Evolutionary conservation across 1,140 invertebrate species (phyloP), one percentile per base, ranked within the genome.

Genomic region (Vanessa tameamea): DNA sequence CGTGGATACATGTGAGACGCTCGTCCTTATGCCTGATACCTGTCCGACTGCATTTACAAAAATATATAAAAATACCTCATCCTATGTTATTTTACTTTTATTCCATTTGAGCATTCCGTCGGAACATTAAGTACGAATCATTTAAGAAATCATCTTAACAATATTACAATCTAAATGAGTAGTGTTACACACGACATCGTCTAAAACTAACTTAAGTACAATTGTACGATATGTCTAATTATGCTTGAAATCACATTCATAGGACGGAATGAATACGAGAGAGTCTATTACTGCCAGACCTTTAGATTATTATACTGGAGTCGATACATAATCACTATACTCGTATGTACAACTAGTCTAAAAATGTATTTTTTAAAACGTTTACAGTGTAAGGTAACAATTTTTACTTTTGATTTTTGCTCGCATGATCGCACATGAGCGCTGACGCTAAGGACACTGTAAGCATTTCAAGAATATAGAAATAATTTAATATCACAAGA

Each of bases 31-130:
- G 59, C 53, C 53, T 66, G 70, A 53, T 75, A 63, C 37, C 7
- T 69, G 71, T 64, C 47, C 53, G 37, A 48, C 51, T 64, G 64
- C 68, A 71, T 59, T 63, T 75, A 69, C 61, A 63, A 71, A 75
- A 67, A 67, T 66, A 67, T 67, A 71, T 65, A 75, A 71, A 75
- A 75, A 71, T 73, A 73, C 51, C 63, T 66, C 64, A 66, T 57
- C 50, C 23, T 64, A 43, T 37, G 37, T 26, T 20, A 50, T 53
- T 57, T 57, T 72, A 47, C 47, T 71, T 71, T 47, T 69, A 55
- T 57, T 61, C 37, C 61, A 53, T 53, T 68, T 53, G 64, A 50
- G 48, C 47, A 51, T 66, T 66, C 1, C 3, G 6, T 43, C 37
- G 9, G 26, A 31, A 16, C 53, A 23, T 55, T 57, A 57, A 14